These are phyloP conservation scores for Caenorhabditis doughertyi DNA, from an alignment of 2,888 invertebrate species.

Conservation along the genomic window DNA sequence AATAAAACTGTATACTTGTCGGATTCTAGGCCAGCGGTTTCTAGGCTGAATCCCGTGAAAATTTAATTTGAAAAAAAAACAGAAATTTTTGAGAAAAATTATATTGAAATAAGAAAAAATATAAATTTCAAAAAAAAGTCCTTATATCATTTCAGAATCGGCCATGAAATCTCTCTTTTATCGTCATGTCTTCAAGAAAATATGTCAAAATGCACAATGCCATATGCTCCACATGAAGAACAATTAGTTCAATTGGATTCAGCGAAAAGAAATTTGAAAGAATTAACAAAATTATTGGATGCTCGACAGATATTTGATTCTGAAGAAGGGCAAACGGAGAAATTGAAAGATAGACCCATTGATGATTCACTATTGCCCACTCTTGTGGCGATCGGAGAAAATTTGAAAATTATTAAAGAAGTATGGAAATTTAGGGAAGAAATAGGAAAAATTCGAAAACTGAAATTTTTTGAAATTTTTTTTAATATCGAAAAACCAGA, in stretches of 20 bases:
- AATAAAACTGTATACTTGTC: too few species aligned
- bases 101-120: neutral
- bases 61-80: too few species aligned
- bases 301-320: slow-evolving; percentile 65
- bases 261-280: slow-evolving; percentile 58
- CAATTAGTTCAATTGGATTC: slow-evolving; percentile 60
- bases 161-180: slow-evolving; percentile 52
- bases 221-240: slow-evolving; percentile 65
- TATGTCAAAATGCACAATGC: slow-evolving; percentile 60
- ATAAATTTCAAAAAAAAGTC: neutral
- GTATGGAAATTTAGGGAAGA: too few species aligned
- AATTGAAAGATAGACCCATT: slow-evolving; percentile 54
- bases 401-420: slow-evolving; percentile 59
- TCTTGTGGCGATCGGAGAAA: slow-evolving; percentile 62
- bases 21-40: too few species aligned
- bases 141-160: slow-evolving; percentile 57
- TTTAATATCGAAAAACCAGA: too few species aligned
- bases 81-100: neutral
- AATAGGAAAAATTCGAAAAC: too few species aligned
- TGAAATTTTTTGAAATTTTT: too few species aligned
- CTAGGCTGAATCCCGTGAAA: too few species aligned
- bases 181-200: slow-evolving; percentile 62
- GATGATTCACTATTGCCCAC: slow-evolving; percentile 63
- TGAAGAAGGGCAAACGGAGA: slow-evolving; percentile 49
- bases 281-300: slow-evolving; percentile 53